Evolutionary conservation across 2,113 vertebrate species (phyloP).

Genomic region (Pelmatolapia mariae): DNA sequence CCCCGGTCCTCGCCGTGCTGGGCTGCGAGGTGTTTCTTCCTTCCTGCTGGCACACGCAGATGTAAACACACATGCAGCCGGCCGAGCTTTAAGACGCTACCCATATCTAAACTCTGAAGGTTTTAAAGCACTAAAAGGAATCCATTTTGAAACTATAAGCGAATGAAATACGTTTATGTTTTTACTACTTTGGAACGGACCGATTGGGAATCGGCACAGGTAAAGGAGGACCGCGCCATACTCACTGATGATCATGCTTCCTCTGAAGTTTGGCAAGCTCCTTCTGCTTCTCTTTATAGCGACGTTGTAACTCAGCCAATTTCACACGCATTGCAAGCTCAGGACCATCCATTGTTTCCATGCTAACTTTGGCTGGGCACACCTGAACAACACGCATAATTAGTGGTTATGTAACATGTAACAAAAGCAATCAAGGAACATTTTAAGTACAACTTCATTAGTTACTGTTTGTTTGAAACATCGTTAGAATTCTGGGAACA

Average conservation of each 20-base stretch:
- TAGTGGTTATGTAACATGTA: background rate
- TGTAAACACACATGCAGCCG: conserved; percentile 1
- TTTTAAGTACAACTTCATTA: background rate
- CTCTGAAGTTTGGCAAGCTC: conserved; percentile 90
- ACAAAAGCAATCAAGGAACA: background rate
- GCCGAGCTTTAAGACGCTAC: background rate
- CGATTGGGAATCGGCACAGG: background rate
- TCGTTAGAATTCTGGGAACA: background rate
- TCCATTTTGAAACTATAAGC: background rate
- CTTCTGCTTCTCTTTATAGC: conserved; percentile 94
- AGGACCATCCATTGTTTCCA: conserved; percentile 87
- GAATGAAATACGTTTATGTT: background rate
- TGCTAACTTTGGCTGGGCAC: conserved; percentile 86
- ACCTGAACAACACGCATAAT: conserved; percentile 68
- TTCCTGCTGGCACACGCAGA: conserved; percentile 71
- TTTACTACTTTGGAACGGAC: background rate
- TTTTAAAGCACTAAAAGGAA: background rate
- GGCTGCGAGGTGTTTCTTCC: conserved; percentile 90
- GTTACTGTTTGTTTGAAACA: background rate
- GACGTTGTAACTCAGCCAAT: conserved; percentile 87
- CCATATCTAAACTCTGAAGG: background rate
- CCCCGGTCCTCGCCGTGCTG: conserved; percentile 86
- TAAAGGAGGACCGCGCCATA: background rate
- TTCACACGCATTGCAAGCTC: conserved; percentile 90
- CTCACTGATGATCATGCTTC: conserved; percentile 86